Evolutionary conservation across 2,888 invertebrate genomes (phyloP), one percentile per base, ranked within the genome.

Genomic region (Dione juno): DNA sequence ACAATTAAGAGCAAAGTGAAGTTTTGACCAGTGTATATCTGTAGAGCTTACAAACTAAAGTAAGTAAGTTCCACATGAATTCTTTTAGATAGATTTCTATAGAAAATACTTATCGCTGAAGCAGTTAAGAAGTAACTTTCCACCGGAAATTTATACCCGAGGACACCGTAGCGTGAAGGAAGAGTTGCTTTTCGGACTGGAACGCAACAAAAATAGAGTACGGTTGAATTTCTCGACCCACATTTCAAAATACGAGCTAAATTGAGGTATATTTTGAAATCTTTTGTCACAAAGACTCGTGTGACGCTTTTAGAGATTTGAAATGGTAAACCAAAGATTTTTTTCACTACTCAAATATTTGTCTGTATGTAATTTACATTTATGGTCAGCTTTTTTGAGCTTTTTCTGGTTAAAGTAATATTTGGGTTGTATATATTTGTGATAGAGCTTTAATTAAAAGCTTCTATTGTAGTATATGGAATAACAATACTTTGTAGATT

Each of bases 231-330:
- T 66, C 67, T 63, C 61, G 70, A 70, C 54, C 61, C 54, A 70
- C 70, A 57, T 70, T 63, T 70, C 41, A 70, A 59, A 70, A 66
- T 21, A 67, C 66, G 40, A 70, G 21, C 59, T 53, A 70, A 70
- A 70, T 68, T 68, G 66, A 70, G 57, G 59, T 63, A 63, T 63
- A 63, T 68, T 70, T 70, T 66, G 43, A 61, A 43, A 61, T 66
- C 66, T 66, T 70, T 70, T 66, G 61, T 70, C 57, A 66, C 45
- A 66, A 61, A 69, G 65, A 53, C 53, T 48, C 41, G 61, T 63
- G 63, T 63, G 61, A 63, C 63, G 61, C 53, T 68, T 63, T 53
- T 68, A 63, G 61, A 63, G 53, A 68, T 63, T 61, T 67, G 28
- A 67, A 67, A 67, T 67, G 52, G 50, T 19, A 67, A 67, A 67